Base-by-base conservation (phyloP, 64 coral and sea anemone species). In the Montipora foliosa region DNA sequence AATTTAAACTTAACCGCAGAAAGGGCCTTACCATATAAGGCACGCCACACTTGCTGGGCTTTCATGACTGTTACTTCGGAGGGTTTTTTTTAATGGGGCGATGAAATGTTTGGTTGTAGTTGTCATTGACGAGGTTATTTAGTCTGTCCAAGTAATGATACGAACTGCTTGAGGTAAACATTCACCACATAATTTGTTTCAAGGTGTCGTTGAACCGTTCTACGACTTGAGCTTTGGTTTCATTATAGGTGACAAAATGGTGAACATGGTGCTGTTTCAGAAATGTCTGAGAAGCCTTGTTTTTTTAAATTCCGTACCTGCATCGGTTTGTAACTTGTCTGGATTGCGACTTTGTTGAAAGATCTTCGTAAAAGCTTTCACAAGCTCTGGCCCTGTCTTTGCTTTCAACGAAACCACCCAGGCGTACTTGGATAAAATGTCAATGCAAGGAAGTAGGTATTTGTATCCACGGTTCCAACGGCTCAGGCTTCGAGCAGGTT, bases 181-280 rank as follows among this genome's bases (percentile, higher is more conserved):
- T 52, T 7, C 46, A 6, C 78, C 79, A 91, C 90, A 91, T 74
- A 11, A 62, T 49, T 46, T 79, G 58, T 44, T 83, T 83, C 16
- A 91, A 25, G 2, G 77, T 91, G 2, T 12, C 0, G 25, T 80
- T 91, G 21, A 91, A 72, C 7, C 90, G 24, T 21, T 91, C 90
- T 19, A 83, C 78, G 0, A 83, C 47, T 44, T 62, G 59, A n/a
- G 90, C 90, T 59, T 91, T 91, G 15, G 64, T 91, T 49, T 83
- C 90, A 48, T 91, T 83, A 46, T 81, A 91, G 3, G 90, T 91
- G 60, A 70, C 59, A 82, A 70, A 91, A 19, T 50, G 29, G 10
- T 53, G 45, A 9, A 91, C 80, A 53, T 81, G 16, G 19, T 91
- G 21, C 53, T 57, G 10, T 61, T 67, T 91, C 13, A 91, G 49